Evolutionary conservation across 2,113 vertebrate genomes (phyloP), one percentile per base, ranked within the genome.

Genomic region (Otus sunia): DNA sequence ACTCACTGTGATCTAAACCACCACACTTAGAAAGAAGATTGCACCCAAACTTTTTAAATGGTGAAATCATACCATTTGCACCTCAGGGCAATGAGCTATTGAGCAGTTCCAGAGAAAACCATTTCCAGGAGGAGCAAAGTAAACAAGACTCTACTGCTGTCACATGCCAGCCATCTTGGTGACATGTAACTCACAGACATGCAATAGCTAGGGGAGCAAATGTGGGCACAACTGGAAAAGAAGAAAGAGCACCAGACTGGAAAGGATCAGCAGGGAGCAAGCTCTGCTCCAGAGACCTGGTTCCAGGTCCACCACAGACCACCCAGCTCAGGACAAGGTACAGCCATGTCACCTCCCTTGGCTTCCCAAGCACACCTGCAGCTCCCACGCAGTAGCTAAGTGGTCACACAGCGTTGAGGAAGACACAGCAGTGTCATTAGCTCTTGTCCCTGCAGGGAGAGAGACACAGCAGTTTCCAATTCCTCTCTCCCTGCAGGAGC

Each of bases 351-450:
- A 34, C 27, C 50, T 67, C 53, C 62, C 43, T 25, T 3, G 1
- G n/a, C 47, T 86, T 76, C 49, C 58, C 41, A 88, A 59, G 50
- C 2, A 1, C 7, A 30, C 36, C 12, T 9, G 21, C 59, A 16
- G 36, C 2, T 92, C 78, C 50, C 47, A 45, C 0, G 0, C 2
- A 6, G 78, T 8, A 63, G 67, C 4, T 18, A 45, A 72, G 41
- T 0, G 9, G 36, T 39, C 34, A 34, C 69, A 56, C 3, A 8
- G 27, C 0, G 1, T 1, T 5, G 1, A 80, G 50, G 41, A 55
- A 23, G 34, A 76, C 27, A 53, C 0, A 2, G 34, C 2, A 13
- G 43, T 15, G 32, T 49, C 30, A 21, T 37, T 10, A 62, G 32
- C 29, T 52, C 53, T 58, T 32, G 47, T 21, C 64, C 21, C 13